These are phyloP conservation scores for Morpho deidamia DNA, from an alignment of 2,888 invertebrate genomes.

Conservation along the genomic window DNA sequence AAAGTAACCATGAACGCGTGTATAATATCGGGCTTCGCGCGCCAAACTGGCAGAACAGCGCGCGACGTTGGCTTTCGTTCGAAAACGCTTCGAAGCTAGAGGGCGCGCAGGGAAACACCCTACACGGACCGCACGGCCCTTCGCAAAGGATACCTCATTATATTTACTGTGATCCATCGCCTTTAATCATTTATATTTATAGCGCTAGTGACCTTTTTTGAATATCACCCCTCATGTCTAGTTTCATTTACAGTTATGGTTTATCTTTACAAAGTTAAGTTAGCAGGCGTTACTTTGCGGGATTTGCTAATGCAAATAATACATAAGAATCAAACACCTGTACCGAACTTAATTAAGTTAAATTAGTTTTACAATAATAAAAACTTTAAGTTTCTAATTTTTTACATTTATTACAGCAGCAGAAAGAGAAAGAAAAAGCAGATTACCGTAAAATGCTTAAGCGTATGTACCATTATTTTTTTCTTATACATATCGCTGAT, in stretches of 20 bases:
- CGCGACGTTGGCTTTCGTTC: constrained; percentile 33
- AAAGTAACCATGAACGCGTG: constrained; percentile 39
- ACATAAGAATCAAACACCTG: too few species aligned
- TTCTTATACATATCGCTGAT: too few species aligned
- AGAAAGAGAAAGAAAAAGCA: too few species aligned
- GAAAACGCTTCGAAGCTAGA: constrained; percentile 56
- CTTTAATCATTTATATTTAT: constrained; percentile 70
- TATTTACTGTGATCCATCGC: constrained; percentile 72
- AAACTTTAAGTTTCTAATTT: too few species aligned
- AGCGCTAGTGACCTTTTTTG: constrained; percentile 46
- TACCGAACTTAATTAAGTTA: too few species aligned
- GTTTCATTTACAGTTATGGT: not conserved
- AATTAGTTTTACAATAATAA: too few species aligned
- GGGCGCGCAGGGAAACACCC: constrained; percentile 37
- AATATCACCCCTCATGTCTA: constrained; percentile 4
- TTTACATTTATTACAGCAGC: too few species aligned
- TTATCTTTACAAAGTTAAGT: not conserved
- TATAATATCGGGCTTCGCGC: constrained; percentile 53
- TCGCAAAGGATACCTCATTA: constrained; percentile 72
- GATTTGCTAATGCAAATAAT: too few species aligned
- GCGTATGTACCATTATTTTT: too few species aligned
- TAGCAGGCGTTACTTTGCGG: too few species aligned
- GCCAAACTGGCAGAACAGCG: constrained; percentile 60
- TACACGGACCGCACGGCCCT: constrained; percentile 45
- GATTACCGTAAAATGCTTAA: too few species aligned